These are phyloP conservation scores for Ericerus pela DNA, from an alignment of 1,140 invertebrate species.

Conservation along the genomic window DNA sequence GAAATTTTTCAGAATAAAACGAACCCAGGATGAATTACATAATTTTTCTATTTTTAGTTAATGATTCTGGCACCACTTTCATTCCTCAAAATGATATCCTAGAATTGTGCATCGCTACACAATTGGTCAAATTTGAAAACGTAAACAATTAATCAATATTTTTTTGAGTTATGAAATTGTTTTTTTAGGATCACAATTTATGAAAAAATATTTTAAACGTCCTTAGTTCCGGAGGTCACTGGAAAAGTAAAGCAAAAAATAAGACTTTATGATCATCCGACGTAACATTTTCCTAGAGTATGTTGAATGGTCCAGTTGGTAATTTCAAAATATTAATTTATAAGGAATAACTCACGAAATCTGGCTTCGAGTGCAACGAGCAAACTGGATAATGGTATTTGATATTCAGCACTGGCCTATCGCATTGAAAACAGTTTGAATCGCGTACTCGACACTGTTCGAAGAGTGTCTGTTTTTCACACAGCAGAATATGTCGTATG, in stretches of 20 bases:
- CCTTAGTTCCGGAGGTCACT: too few species aligned
- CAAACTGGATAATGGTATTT: constrained; percentile 2
- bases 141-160: too few species aligned
- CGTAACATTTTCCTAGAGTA: not conserved
- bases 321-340: not conserved
- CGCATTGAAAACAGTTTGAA: not conserved
- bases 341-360: constrained; percentile 1
- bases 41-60: too few species aligned
- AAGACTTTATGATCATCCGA: not conserved
- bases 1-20: too few species aligned
- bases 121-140: too few species aligned
- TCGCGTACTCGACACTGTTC: not conserved
- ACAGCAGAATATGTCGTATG: not conserved
- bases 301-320: not conserved
- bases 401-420: not conserved
- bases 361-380: not conserved
- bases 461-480: not conserved
- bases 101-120: too few species aligned
- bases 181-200: too few species aligned
- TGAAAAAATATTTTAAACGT: too few species aligned
- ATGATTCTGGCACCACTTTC: too few species aligned
- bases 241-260: not conserved
- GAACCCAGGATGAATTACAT: too few species aligned
- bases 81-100: too few species aligned
- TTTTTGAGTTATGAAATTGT: too few species aligned